phyloP scores from a whole-genome alignment of 2,797 vertebrate species.

The Phrynocephalus guinanensis region DNA sequence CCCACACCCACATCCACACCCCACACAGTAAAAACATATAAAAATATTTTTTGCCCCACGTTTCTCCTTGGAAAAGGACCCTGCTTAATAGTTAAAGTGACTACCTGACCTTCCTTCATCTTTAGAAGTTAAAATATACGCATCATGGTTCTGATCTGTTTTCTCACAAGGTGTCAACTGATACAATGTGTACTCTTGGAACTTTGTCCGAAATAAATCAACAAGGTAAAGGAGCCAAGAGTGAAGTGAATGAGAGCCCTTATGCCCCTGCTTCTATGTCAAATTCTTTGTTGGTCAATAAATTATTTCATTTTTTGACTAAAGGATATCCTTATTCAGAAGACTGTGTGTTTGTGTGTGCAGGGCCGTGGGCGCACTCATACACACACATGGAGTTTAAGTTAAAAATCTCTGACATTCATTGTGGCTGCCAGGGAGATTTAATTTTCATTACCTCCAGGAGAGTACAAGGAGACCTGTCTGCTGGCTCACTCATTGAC shows the following conservation, averaged over 20 bases:
- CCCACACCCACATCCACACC: too few relatives aligned
- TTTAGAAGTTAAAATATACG: background rate
- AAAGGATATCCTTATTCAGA: background rate
- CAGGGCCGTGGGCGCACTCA: background rate
- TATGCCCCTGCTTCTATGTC: background rate
- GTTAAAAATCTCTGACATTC: background rate
- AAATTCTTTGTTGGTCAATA: background rate
- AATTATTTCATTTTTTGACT: background rate
- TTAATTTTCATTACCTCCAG: slow-evolving; percentile 4
- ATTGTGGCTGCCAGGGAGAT: background rate
- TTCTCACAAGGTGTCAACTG: background rate
- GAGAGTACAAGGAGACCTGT: slow-evolving; percentile 26
- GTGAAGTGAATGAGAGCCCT: background rate
- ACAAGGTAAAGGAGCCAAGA: background rate
- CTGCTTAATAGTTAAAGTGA: background rate
- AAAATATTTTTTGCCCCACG: background rate
- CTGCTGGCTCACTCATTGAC: background rate
- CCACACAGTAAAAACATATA: too few relatives aligned
- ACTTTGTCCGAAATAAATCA: background rate
- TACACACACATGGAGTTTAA: background rate
- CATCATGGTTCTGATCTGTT: background rate
- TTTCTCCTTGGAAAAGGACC: background rate
- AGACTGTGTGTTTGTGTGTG: background rate
- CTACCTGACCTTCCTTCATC: background rate
- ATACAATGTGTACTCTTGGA: background rate